A percentile compares a stretch with the other conserved stretches of the same genome.
phyloP scores from a whole-genome alignment of 2,888 invertebrate species.

The Lordiphosa fenestrarum region DNA sequence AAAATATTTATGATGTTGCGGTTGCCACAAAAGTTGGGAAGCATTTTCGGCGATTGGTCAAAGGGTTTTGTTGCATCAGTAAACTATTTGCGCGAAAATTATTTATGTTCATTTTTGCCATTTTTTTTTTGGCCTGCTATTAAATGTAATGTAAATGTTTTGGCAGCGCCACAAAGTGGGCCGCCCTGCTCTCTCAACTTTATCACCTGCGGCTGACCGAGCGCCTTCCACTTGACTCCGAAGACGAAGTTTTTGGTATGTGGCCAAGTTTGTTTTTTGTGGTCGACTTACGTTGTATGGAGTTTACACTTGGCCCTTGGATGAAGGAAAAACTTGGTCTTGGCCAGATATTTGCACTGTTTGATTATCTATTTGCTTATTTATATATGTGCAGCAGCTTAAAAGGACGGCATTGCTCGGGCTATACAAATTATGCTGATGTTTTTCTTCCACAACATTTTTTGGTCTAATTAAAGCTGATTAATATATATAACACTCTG shows the following conservation, averaged over 20 bases:
- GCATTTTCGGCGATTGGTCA: constrained; percentile 37
- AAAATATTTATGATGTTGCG: constrained; percentile 71
- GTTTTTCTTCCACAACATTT: no score
- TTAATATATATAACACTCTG: no score
- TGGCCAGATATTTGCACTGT: constrained; percentile 53
- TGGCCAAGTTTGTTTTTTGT: constrained; percentile 30
- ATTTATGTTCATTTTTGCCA: background rate
- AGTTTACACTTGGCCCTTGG: constrained; percentile 29
- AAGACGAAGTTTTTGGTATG: constrained; percentile 18
- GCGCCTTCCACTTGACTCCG: constrained; percentile 32
- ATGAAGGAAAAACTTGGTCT: constrained; percentile 40
- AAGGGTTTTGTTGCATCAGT: constrained; percentile 13
- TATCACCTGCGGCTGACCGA: constrained; percentile 57
- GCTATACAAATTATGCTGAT: no score
- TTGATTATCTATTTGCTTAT: constrained; percentile 60
- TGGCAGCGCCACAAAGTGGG: constrained; percentile 11
- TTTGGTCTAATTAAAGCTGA: no score
- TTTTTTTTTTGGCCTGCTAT: constrained; percentile 41
- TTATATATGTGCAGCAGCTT: background rate
- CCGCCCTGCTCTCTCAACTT: constrained; percentile 26
- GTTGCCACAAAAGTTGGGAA: constrained; percentile 27
- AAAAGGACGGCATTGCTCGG: no score
- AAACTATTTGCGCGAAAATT: constrained; percentile 56
- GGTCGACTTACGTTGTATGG: constrained; percentile 13
- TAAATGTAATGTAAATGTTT: constrained; percentile 53